These are phyloP conservation scores for Pogonocichla stellata DNA, from an alignment of 2,113 vertebrate genomes.

Conservation along the genomic window DNA sequence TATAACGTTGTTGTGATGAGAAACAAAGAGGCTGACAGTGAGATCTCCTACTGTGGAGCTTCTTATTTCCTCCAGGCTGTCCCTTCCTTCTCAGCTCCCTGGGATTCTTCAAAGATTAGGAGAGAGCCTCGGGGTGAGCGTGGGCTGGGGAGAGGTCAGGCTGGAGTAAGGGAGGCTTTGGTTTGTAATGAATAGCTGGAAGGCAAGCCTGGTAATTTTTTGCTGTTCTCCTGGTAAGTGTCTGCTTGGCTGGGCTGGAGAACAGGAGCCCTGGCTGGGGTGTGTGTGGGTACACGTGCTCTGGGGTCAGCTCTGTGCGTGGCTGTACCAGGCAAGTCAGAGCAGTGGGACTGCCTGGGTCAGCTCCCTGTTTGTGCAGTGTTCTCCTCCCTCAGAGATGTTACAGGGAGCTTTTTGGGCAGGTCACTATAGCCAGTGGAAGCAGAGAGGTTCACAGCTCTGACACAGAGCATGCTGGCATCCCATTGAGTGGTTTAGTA, in stretches of 20 bases:
- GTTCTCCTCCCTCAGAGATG: not conserved
- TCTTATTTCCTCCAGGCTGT: not conserved
- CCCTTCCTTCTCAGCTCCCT: not conserved
- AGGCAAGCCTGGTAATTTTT: not conserved
- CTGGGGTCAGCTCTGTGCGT: not conserved
- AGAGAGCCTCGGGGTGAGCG: not conserved
- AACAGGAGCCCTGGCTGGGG: not conserved
- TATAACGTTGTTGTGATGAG: not conserved
- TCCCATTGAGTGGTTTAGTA: rapidly evolving
- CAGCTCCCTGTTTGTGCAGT: not conserved
- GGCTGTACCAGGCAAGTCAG: not conserved
- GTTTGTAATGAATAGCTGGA: slow-evolving; percentile 29
- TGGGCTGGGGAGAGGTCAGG: slow-evolving; percentile 13
- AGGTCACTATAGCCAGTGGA: not conserved
- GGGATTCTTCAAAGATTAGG: slow-evolving; percentile 25
- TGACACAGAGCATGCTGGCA: rapidly evolving
- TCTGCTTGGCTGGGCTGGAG: not conserved
- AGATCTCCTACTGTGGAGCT: not conserved
- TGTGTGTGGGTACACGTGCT: not conserved
- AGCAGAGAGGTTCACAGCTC: not conserved
- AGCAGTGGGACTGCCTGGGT: not conserved
- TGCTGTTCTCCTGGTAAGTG: slow-evolving; percentile 1
- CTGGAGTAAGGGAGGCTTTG: not conserved
- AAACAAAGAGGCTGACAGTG: not conserved
- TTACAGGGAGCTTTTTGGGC: not conserved